Evolutionary conservation across 1,140 invertebrate species (phyloP), one percentile per base, ranked within the genome.

Genomic region (Diprion similis): DNA sequence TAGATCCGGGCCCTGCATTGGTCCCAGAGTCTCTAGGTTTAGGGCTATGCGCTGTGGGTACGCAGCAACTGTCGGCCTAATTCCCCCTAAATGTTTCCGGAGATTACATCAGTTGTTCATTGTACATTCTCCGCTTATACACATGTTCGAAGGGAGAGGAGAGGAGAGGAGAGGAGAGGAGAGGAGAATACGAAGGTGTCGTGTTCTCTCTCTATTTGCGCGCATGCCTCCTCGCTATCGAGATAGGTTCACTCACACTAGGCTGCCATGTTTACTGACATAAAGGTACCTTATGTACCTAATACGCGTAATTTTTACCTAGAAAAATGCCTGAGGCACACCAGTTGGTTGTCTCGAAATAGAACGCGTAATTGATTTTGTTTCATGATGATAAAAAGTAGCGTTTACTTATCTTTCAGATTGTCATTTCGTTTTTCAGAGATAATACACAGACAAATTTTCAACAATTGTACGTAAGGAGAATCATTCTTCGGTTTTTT

Each of bases 31-130:
- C 11, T 59, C 24, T 37, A 59, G 51, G 51, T 59, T 59, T 59
- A 59, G 51, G n/a, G 24, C 24, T 37, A 72, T 66, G 67, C 74
- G 68, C 81, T 79, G 79, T 82, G 85, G 84, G 82, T 84, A 80
- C 74, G 66, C 69, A 74, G 79, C 85, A 87, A 87, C 86, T 86
- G 86, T 85, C 83, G 83, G 81, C 81, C 85, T 86, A 87, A 87
- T 87, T 87, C 82, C 83, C 86, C 86, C 85, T 83, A 85, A 85
- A 86, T 81, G 82, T 86, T 86, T 84, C 78, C 82, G 80, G 82
- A 87, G 86, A 86, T 87, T 87, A 87, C 85, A 86, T 86, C 84
- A 81, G 80, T 80, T 80, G 76, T 80, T 83, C 81, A 84, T 87
- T 87, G 85, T 85, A 78, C 77, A 59, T 8, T 37, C 24, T 59